Evolutionary conservation across 2,797 vertebrate species (phyloP), one percentile per base, ranked within the genome.

Genomic region (Oryzias dopingdopingensis): DNA sequence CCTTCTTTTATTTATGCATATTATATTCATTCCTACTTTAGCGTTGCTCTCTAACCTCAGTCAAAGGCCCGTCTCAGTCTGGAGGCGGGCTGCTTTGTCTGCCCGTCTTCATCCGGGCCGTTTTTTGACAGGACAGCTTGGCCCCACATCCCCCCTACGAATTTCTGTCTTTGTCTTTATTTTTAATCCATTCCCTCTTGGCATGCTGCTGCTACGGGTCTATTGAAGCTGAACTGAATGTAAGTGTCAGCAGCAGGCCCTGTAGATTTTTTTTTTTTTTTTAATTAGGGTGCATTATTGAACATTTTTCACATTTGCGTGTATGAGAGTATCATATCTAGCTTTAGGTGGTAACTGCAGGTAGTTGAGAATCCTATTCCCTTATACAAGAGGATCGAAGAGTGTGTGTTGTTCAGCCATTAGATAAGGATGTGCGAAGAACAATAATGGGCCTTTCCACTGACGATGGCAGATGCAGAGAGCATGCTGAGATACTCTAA

Each of bases 211-310:
- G 69, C 75, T 83, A 64, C 62, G 52, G 83, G 83, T 77, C 79
- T 86, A 84, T 85, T 87, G 82, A 88, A 83, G 86, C 82, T 80
- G 82, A 84, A 82, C 52, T 89, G 82, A 85, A 86, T 82, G 67
- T 62, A 79, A 87, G 82, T 86, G 83, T 89, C 82, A 84, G 80
- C 17, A 84, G 80, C 17, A 24, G 65, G 45, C 71, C 78, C 60
- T 59, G 47, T 83, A 73, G 79, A 70, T 79, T 86, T 79, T 64
- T 80, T 3, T 37, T 3, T 37, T 18, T 75, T 77, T 49, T 77
- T 75, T 68, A 77, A 85, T 86, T 82, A 79, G 83, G 80, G 82
- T 82, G 78, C 83, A 84, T 83, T 86, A 80, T 79, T 63, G 62
- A 81, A 64, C 61, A 76, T 72, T 72, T 65, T 70, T 70, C 62